Percentiles rank a stretch among this genome's conserved stretches.
Conservation (phyloP, 2,797 vertebrate species). For the Loriculus beryllinus region DNA sequence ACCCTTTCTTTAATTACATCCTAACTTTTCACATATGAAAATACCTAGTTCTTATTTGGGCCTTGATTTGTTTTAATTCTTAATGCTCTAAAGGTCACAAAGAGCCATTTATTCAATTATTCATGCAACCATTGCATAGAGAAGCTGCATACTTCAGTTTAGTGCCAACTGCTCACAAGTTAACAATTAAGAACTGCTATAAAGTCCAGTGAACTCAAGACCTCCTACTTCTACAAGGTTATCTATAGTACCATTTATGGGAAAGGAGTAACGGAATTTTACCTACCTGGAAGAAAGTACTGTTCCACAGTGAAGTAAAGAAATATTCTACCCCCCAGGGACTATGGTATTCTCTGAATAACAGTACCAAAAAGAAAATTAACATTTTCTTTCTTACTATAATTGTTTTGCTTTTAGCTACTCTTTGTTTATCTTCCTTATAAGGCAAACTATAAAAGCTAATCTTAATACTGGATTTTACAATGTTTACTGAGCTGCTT, state of each 20-base stretch:
- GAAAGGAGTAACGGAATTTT: neutral
- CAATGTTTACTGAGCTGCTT: slow-evolving; percentile 34
- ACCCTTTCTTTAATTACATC: neutral
- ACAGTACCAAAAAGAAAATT: neutral
- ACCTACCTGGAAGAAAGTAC: neutral
- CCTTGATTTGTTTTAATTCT: neutral
- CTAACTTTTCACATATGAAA: neutral
- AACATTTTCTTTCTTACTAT: neutral
- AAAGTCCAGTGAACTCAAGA: neutral
- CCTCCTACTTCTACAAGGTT: neutral
- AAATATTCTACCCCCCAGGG: neutral
- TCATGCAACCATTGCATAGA: neutral
- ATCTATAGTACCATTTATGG: neutral
- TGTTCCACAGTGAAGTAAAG: neutral
- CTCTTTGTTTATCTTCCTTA: slow-evolving; percentile 16
- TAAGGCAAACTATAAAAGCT: neutral
- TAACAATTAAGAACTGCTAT: neutral
- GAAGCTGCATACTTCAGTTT: neutral
- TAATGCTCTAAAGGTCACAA: neutral
- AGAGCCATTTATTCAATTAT: neutral
- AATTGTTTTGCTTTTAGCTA: neutral
- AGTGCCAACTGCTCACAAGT: neutral
- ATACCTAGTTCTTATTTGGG: neutral
- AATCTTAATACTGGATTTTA: slow-evolving; percentile 38
- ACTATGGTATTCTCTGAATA: neutral